Evolutionary conservation across 2,888 invertebrate species (phyloP).

Genomic region (Parascotia fuliginaria): DNA sequence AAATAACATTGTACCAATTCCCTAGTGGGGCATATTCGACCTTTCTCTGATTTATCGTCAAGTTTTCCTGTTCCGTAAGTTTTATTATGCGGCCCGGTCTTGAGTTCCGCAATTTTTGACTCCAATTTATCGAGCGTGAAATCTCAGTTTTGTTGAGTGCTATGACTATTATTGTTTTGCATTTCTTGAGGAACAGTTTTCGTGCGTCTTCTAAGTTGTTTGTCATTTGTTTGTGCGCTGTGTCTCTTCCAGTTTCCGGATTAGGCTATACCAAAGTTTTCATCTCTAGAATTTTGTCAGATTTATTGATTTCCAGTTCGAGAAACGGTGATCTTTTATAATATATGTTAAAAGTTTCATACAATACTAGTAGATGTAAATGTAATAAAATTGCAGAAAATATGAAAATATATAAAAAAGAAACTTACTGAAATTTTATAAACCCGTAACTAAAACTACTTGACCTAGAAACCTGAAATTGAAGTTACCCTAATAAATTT

Average conservation of each 20-base stretch:
- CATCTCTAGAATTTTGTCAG: too few species aligned
- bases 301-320: too few species aligned
- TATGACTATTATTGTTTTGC: slow-evolving; percentile 34
- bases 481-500: too few species aligned
- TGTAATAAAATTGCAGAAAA: too few species aligned
- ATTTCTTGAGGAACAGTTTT: slow-evolving; percentile 17
- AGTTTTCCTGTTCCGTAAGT: slow-evolving; percentile 66
- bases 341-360: too few species aligned
- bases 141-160: slow-evolving; percentile 39
- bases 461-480: too few species aligned
- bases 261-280: background rate
- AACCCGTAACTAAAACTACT: too few species aligned
- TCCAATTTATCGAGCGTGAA: slow-evolving; percentile 70
- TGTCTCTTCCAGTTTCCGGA: background rate
- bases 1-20: slow-evolving; percentile 54
- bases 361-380: too few species aligned
- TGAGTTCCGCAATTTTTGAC: slow-evolving; percentile 65
- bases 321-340: too few species aligned
- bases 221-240: slow-evolving; percentile 18
- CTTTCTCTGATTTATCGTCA: slow-evolving; percentile 77
- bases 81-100: slow-evolving; percentile 66
- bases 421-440: too few species aligned
- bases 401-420: too few species aligned
- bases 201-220: slow-evolving; percentile 19
- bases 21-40: slow-evolving; percentile 67